Percentiles rank a stretch among this genome's conserved stretches.
Evolutionary conservation across 35 echinoderm and acorn worm genomes (phyloP).

Genomic region (Patiria miniata): DNA sequence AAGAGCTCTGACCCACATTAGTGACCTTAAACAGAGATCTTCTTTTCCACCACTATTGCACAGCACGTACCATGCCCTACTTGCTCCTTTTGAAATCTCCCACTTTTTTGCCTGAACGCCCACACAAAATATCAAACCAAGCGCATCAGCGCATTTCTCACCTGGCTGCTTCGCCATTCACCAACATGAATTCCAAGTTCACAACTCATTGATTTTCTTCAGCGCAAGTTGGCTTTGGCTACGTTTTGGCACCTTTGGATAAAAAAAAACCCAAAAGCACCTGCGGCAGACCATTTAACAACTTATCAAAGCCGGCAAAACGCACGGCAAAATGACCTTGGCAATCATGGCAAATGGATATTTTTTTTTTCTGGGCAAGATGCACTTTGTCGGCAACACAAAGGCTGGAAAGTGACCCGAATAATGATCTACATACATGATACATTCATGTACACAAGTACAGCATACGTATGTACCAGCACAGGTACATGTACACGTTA

Average conservation of each 20-base stretch:
- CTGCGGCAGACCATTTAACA: background rate
- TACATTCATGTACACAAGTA: too few relatives aligned
- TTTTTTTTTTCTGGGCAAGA: background rate
- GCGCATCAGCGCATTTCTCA: constrained; percentile 10
- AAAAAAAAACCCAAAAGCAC: background rate
- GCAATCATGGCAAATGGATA: constrained; percentile 5
- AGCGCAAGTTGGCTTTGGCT: background rate
- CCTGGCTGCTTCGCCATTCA: constrained; percentile 14
- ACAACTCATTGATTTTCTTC: background rate
- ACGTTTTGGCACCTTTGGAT: constrained; percentile 12
- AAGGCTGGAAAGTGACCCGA: too few relatives aligned
- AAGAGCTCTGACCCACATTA: too few relatives aligned
- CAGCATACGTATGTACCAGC: too few relatives aligned
- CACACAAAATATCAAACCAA: background rate
- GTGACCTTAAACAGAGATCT: too few relatives aligned
- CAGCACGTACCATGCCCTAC: too few relatives aligned
- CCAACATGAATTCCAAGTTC: background rate
- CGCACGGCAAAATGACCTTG: background rate
- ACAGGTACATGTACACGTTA: too few relatives aligned
- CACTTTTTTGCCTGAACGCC: background rate
- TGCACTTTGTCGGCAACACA: too few relatives aligned
- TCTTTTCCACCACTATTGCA: too few relatives aligned
- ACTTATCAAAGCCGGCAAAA: too few relatives aligned
- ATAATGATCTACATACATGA: too few relatives aligned
- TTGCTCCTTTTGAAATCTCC: too few relatives aligned